Evolutionary conservation across 2,888 invertebrate species (phyloP).

Genomic region (Carcina quercana): DNA sequence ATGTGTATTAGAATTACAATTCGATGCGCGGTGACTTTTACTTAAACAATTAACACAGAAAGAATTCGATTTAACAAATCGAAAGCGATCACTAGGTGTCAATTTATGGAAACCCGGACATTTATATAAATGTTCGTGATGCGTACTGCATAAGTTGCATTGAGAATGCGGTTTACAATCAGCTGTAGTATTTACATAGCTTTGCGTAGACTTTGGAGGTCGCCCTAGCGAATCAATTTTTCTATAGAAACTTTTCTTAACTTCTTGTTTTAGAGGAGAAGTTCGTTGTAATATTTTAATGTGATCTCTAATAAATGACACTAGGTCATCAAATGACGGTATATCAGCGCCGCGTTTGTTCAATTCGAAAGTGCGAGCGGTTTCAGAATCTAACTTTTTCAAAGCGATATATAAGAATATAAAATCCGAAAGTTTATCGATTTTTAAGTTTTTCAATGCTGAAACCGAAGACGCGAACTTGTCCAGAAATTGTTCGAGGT

Average conservation of each 20-base stretch:
- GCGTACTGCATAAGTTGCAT: slow-evolving; percentile 3
- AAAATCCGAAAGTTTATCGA: slow-evolving; percentile 10
- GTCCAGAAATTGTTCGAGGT: slow-evolving; percentile 10
- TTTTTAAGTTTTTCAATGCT: slow-evolving; percentile 8
- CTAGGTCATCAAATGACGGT: slow-evolving; percentile 5
- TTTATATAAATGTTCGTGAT: slow-evolving; percentile 8
- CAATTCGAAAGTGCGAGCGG: slow-evolving; percentile 9
- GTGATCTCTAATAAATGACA: slow-evolving; percentile 5
- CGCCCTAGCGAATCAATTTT: background rate
- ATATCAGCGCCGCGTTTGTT: background rate
- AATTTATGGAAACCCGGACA: slow-evolving; percentile 7
- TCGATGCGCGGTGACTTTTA: slow-evolving; percentile 3
- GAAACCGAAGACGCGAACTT: slow-evolving; percentile 5
- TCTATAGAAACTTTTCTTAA: background rate
- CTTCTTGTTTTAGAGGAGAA: background rate
- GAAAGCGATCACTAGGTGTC: slow-evolving; percentile 6
- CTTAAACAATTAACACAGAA: slow-evolving; percentile 10
- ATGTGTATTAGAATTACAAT: slow-evolving; percentile 3
- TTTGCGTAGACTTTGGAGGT: slow-evolving; percentile 3
- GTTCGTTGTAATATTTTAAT: slow-evolving; percentile 8
- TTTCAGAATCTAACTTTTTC: slow-evolving; percentile 13
- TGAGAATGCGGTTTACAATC: background rate
- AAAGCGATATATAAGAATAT: slow-evolving; percentile 10
- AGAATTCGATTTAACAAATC: slow-evolving; percentile 4
- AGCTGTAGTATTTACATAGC: slow-evolving; percentile 5